Conservation (phyloP, 35 echinoderm and acorn worm species). For the Anneissia japonica region DNA sequence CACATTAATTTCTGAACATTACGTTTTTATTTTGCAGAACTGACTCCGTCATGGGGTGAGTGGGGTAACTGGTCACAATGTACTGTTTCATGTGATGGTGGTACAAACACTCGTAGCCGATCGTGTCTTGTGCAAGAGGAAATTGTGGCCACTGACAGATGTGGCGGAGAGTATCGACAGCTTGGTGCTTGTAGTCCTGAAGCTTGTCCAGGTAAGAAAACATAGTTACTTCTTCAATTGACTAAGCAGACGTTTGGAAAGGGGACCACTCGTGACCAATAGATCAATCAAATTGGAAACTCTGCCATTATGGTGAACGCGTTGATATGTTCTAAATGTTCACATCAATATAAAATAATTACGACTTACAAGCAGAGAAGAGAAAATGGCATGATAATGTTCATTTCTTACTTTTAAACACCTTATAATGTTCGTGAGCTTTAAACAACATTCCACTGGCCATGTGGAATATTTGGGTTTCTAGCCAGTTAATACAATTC, state of each 20-base stretch:
- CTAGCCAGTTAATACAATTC: too few relatives aligned
- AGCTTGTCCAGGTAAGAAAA: constrained; percentile 45
- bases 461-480: too few relatives aligned
- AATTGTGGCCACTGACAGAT: background rate
- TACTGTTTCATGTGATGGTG: constrained; percentile 49
- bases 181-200: constrained; percentile 14
- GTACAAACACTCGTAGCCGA: constrained; percentile 9
- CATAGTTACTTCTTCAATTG: too few relatives aligned
- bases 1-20: background rate
- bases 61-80: constrained; percentile 59
- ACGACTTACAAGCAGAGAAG: background rate
- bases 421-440: too few relatives aligned
- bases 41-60: constrained; percentile 33
- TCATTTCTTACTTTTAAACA: too few relatives aligned
- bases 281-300: too few relatives aligned
- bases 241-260: too few relatives aligned
- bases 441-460: too few relatives aligned
- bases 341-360: background rate
- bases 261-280: too few relatives aligned
- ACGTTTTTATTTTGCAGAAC: background rate
- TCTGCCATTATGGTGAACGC: too few relatives aligned
- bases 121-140: constrained; percentile 4
- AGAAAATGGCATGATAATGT: background rate
- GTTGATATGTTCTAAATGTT: background rate
- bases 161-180: constrained; percentile 36